Base-by-base conservation (phyloP, 2,113 vertebrate genomes). In the Oreochromis spilurus region DNA sequence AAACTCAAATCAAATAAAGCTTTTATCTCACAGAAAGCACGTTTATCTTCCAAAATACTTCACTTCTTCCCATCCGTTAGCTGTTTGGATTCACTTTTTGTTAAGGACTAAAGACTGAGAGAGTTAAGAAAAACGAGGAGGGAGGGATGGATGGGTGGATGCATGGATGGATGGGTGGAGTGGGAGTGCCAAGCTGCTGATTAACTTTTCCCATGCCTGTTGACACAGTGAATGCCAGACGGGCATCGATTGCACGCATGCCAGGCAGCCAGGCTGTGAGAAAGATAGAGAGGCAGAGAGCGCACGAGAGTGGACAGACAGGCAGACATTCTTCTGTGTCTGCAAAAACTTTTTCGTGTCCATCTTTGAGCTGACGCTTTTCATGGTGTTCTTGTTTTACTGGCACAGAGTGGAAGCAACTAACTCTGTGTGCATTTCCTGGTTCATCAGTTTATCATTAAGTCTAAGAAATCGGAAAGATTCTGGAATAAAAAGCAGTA, bases 151-250 rank as follows among this genome's bases (percentile, higher is more conserved):
- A 21, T n/a, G 16, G 5, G n/a, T 24, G 70, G 43, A 5, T 11
- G 19, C 19, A 9, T 54, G 53, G 19, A 0, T 45, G 40, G 70
- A 7, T 48, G 43, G 43, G 6, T 26, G 31, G 13, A 75, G 57
- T 29, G 83, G 82, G 79, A 91, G 86, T 86, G 89, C 85, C 85
- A 81, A 78, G 82, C 86, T 79, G 88, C 19, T 87, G 92, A 91
- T 88, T 52, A 91, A 91, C 85, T 92, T 93, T 94, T 94, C 93
- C 92, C 91, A 94, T 88, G 92, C 53, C 17, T 93, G 94, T 92
- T 95, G 92, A 94, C 82, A 89, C 79, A 84, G 89, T 55, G 55
- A 10, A 89, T 88, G 89, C 92, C 91, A 91, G 90, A 87, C 14
- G 84, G 91, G 90, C 93, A 95, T 88, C 34, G 53, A 87, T 13